phyloP scores from a whole-genome alignment of 2,797 vertebrate species.

The Uromys caudimaculatus region DNA sequence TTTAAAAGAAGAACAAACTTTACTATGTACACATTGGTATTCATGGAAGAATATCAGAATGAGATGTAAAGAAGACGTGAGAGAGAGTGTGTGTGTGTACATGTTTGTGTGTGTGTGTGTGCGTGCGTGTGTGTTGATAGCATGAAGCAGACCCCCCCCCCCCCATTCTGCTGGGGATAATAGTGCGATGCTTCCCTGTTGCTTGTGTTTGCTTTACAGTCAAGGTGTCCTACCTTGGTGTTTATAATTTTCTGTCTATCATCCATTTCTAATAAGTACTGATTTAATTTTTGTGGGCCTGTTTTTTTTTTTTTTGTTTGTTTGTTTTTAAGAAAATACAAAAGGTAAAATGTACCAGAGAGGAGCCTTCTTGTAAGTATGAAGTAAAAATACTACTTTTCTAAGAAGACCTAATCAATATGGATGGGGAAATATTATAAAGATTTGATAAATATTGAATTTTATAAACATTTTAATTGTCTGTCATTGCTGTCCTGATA shows the following conservation, averaged over 20 bases:
- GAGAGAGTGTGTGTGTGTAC: neutral
- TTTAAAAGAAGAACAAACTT: constrained; percentile 28
- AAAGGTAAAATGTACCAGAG: constrained; percentile 83
- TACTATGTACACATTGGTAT: constrained; percentile 30
- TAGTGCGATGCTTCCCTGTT: constrained; percentile 27
- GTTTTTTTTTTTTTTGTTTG: constrained; percentile 76
- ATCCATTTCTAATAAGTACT: constrained; percentile 78
- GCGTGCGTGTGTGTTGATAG: neutral
- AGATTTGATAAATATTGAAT: constrained; percentile 70
- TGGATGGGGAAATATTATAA: constrained; percentile 63
- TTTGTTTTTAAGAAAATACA: constrained; percentile 83
- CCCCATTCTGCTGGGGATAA: neutral
- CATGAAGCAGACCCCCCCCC: neutral
- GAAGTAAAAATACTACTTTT: constrained; percentile 80
- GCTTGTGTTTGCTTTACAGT: constrained; percentile 72
- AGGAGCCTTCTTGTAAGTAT: constrained; percentile 82
- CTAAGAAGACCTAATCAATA: constrained; percentile 77
- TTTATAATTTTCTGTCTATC: constrained; percentile 74
- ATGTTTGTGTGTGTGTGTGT: neutral
- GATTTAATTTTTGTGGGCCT: constrained; percentile 83
- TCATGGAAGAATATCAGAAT: constrained; percentile 10
- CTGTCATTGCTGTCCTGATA: constrained; percentile 10
- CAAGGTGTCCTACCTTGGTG: constrained; percentile 68
- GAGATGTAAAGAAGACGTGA: neutral
- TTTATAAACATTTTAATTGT: constrained; percentile 56